Percentiles rank a stretch among this genome's conserved stretches.
These are phyloP conservation scores for Muricea muricata DNA, from an alignment of 92 coral and sea anemone genomes.

Conservation along the genomic window DNA sequence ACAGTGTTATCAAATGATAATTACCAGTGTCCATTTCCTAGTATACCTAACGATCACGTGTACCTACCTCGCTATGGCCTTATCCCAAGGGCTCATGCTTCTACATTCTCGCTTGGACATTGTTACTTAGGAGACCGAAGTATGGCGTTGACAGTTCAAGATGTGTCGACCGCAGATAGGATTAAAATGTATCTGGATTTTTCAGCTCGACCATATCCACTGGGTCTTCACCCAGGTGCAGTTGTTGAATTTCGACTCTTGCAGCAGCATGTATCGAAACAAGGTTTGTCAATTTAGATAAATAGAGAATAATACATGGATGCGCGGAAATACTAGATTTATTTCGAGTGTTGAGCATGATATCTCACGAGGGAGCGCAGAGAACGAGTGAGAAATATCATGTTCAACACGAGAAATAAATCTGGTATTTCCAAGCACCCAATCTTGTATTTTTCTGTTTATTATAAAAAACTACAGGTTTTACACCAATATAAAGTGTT, in stretches of 20 bases:
- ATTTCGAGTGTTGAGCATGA: too few species aligned
- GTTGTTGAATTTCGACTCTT: slow-evolving; percentile 72
- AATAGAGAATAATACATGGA: too few species aligned
- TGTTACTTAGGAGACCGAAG: slow-evolving; percentile 72
- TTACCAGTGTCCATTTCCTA: slow-evolving; percentile 59
- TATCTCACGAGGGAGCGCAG: too few species aligned
- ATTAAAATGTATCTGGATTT: slow-evolving; percentile 85
- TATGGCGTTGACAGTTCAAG: slow-evolving; percentile 75
- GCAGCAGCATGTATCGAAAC: slow-evolving; percentile 75
- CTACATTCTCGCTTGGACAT: slow-evolving; percentile 72
- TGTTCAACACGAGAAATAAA: too few species aligned
- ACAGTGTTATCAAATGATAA: slow-evolving; percentile 54
- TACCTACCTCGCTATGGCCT: slow-evolving; percentile 80
- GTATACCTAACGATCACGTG: slow-evolving; percentile 64
- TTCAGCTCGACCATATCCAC: slow-evolving; percentile 63
- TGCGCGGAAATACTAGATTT: too few species aligned
- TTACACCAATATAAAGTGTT: too few species aligned
- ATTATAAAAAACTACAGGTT: too few species aligned
- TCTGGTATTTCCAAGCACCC: too few species aligned
- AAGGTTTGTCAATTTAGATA: background rate
- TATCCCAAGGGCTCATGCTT: slow-evolving; percentile 44
- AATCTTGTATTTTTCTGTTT: too few species aligned
- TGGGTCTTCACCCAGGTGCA: slow-evolving; percentile 92
- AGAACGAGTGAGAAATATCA: too few species aligned
- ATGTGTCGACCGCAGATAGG: slow-evolving; percentile 73